phyloP scores from a whole-genome alignment of 1,140 invertebrate genomes.

The Cydia splendana region DNA sequence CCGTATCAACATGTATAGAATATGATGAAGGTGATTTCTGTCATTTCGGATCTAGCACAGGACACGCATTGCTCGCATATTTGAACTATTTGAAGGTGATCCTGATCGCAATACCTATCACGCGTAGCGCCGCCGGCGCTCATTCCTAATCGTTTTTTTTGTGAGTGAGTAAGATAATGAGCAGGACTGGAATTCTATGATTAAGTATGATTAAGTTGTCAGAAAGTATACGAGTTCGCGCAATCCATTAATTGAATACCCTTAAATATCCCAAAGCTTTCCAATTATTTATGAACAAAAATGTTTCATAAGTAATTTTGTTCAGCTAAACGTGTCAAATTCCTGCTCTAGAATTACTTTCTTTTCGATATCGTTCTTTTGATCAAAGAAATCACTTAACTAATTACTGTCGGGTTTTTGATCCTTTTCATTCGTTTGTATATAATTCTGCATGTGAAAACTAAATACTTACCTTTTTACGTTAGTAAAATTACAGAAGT shows the following conservation, averaged over 20 bases:
- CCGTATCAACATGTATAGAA: not conserved
- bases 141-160: not conserved
- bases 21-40: not conserved
- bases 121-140: not conserved
- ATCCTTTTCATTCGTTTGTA: too few relatives aligned
- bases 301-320: too few relatives aligned
- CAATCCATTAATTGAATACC: not conserved
- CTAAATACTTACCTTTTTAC: too few relatives aligned
- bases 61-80: conserved; percentile 10
- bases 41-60: conserved; percentile 5
- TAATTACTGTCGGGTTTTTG: too few relatives aligned
- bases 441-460: too few relatives aligned
- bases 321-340: too few relatives aligned
- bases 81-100: not conserved
- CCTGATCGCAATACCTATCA: not conserved
- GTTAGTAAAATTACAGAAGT: too few relatives aligned
- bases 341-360: too few relatives aligned
- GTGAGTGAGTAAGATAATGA: not conserved
- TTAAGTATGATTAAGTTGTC: not conserved
- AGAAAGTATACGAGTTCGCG: not conserved
- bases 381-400: too few relatives aligned
- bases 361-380: too few relatives aligned
- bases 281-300: not conserved
- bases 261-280: not conserved
- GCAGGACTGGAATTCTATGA: not conserved